phyloP scores from a whole-genome alignment of 2,888 invertebrate species.

The Drosophila eohydei region DNA sequence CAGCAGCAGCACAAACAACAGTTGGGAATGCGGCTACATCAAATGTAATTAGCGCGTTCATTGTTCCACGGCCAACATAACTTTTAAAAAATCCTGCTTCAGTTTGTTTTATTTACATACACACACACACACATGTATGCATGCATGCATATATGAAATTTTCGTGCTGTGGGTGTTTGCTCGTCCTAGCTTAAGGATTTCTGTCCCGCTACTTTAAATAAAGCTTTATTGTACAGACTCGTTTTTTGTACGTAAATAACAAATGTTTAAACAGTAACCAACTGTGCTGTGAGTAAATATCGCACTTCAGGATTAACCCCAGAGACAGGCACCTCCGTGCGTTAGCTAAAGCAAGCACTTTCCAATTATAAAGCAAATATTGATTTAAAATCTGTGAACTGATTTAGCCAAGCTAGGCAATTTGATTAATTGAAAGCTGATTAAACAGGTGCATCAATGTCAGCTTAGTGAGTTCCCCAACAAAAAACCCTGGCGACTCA shows the following conservation, averaged over 20 bases:
- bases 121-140: not conserved
- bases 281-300: constrained; percentile 3
- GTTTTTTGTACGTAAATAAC: constrained; percentile 9
- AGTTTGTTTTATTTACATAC: not conserved
- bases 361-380: constrained; percentile 21
- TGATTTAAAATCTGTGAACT: not conserved
- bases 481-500: too few relatives aligned
- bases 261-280: constrained; percentile 18
- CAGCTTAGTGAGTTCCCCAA: not conserved
- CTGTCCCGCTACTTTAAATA: constrained; percentile 12
- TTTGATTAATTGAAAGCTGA: constrained; percentile 6
- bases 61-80: constrained; percentile 32
- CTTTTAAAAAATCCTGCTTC: constrained; percentile 23
- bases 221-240: constrained; percentile 19
- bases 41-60: constrained; percentile 54
- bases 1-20: not conserved
- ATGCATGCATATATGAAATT: not conserved
- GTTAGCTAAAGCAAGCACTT: not conserved
- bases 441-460: not conserved
- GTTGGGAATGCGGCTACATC: constrained; percentile 21
- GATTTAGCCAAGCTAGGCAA: not conserved
- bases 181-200: constrained; percentile 14
- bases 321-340: not conserved
- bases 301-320: constrained; percentile 7
- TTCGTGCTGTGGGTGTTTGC: not conserved